Percentiles rank a stretch among this genome's conserved stretches.
Conservation (phyloP, 2,888 invertebrate species). For the Argynnis bischoffii region DNA sequence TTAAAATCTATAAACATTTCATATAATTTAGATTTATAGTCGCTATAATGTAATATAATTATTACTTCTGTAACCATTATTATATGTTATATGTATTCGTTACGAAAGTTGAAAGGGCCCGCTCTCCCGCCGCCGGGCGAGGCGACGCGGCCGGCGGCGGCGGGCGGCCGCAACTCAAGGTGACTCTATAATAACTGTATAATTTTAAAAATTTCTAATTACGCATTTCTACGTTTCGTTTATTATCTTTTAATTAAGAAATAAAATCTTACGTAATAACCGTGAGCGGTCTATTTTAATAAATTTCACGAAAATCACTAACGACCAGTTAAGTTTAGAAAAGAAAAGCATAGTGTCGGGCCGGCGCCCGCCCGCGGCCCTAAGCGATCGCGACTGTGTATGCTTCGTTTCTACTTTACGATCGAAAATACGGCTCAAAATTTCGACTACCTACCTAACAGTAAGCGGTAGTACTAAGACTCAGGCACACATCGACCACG, state of each 20-base stretch:
- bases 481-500: conserved; percentile 80
- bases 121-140: conserved; percentile 47
- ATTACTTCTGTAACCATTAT: conserved; percentile 82
- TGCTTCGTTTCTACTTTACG: conserved; percentile 78
- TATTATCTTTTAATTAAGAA: conserved; percentile 82
- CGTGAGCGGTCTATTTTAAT: conserved; percentile 81
- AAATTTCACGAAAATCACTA: conserved; percentile 79
- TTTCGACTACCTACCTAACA: conserved; percentile 82
- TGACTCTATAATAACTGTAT: conserved; percentile 81
- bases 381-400: conserved; percentile 72
- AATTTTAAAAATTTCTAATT: conserved; percentile 82
- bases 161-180: conserved; percentile 65
- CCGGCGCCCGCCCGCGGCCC: conserved; percentile 42
- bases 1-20: conserved; percentile 82
- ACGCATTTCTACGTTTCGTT: conserved; percentile 82
- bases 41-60: conserved; percentile 79
- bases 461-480: conserved; percentile 81
- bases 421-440: conserved; percentile 80
- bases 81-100: conserved; percentile 81
- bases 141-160: conserved; percentile 44
- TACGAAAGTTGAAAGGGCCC: conserved; percentile 74
- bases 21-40: conserved; percentile 82
- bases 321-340: conserved; percentile 75
- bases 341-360: conserved; percentile 72
- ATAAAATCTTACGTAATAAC: conserved; percentile 81